Conservation (phyloP, 2,113 vertebrate species). For the Phalacrocorax pelagicus region DNA sequence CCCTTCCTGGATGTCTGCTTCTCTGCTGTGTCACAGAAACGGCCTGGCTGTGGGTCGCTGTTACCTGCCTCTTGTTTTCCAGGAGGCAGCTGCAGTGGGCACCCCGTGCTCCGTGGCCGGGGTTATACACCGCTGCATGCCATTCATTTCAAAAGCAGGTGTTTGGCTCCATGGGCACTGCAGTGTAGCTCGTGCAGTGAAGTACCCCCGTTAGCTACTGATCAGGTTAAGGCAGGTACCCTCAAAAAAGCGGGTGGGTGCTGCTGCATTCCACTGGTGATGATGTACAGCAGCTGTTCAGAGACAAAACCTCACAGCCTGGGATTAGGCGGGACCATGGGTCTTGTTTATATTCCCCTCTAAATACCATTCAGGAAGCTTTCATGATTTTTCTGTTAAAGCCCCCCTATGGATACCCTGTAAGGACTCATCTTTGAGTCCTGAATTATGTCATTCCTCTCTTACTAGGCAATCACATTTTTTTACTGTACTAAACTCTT, state of each 20-base stretch:
- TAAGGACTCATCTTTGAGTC: neutral
- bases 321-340: neutral
- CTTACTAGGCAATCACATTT: neutral
- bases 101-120: neutral
- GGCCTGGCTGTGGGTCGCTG: neutral
- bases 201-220: rapidly evolving
- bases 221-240: neutral
- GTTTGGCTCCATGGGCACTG: neutral
- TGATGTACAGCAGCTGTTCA: neutral
- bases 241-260: rapidly evolving
- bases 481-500: neutral
- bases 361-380: neutral
- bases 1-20: neutral
- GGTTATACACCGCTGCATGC: rapidly evolving
- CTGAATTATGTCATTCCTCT: neutral
- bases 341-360: neutral
- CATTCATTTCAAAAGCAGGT: rapidly evolving
- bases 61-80: neutral
- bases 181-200: neutral
- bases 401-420: neutral
- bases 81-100: neutral
- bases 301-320: neutral
- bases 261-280: neutral
- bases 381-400: neutral
- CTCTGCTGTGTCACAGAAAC: neutral